Evolutionary conservation across 1,140 invertebrate genomes (phyloP).

Genomic region (Coenobita brevimanus): DNA sequence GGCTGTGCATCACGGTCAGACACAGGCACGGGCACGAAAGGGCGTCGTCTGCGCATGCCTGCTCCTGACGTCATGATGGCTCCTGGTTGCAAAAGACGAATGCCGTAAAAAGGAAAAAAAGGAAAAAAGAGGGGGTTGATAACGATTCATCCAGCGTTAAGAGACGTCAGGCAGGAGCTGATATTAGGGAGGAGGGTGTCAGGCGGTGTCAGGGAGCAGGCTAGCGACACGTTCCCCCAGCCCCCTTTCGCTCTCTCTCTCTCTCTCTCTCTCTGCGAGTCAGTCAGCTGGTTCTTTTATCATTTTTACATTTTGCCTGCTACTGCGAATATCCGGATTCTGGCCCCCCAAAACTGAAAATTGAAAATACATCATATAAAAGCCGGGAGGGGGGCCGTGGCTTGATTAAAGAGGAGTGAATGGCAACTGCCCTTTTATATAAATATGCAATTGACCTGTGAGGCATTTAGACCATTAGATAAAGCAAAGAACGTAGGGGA

Average conservation of each 20-base stretch:
- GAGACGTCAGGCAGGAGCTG: slow-evolving; percentile 42
- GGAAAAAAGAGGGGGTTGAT: no score
- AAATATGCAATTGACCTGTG: slow-evolving; percentile 64
- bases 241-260: not conserved
- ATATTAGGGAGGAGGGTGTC: slow-evolving; percentile 35
- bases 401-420: slow-evolving; percentile 66
- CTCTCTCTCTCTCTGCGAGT: slow-evolving; percentile 40
- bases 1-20: not conserved
- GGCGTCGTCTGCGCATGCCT: no score
- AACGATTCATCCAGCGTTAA: slow-evolving; percentile 12
- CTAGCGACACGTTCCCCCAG: slow-evolving; percentile 4
- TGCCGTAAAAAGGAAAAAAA: no score
- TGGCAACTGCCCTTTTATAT: slow-evolving; percentile 58
- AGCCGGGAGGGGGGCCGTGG: slow-evolving; percentile 39
- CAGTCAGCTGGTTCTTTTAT: slow-evolving; percentile 63
- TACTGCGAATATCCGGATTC: slow-evolving; percentile 62
- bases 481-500: slow-evolving; percentile 48
- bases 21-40: no score
- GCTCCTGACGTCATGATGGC: no score
- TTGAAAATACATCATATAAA: slow-evolving; percentile 66
- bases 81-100: no score
- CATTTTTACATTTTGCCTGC: slow-evolving; percentile 65
- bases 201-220: slow-evolving; percentile 50
- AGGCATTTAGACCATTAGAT: slow-evolving; percentile 52
- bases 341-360: slow-evolving; percentile 61